Percentiles rank a stretch among this genome's conserved stretches.
Evolutionary conservation across 2,113 vertebrate genomes (phyloP).

Genomic region (Trogon melanurus): DNA sequence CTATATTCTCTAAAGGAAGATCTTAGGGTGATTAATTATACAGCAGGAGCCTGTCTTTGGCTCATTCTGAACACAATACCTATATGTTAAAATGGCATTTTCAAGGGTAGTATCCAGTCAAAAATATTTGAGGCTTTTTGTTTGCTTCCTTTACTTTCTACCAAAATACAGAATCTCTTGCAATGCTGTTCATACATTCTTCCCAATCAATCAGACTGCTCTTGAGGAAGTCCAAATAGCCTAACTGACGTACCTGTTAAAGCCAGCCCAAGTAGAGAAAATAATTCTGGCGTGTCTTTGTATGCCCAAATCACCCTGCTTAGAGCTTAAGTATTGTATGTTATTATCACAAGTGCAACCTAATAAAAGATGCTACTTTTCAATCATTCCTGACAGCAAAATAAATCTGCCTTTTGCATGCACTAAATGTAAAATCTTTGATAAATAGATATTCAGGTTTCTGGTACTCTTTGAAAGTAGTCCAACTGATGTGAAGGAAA

Average conservation of each 20-base stretch:
- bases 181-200: neutral
- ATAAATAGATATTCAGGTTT: neutral
- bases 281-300: fast-evolving
- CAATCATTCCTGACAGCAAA: neutral
- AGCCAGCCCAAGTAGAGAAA: neutral
- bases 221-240: neutral
- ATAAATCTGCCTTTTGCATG: neutral
- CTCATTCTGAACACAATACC: neutral
- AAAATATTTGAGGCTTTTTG: neutral
- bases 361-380: neutral
- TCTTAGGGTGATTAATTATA: neutral
- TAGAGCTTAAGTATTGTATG: neutral
- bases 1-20: neutral
- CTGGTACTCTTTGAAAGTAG: neutral
- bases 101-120: neutral
- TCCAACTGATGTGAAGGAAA: neutral
- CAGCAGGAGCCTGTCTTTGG: neutral
- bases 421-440: neutral
- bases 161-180: neutral
- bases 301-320: neutral
- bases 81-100: neutral
- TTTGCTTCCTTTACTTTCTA: neutral
- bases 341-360: neutral
- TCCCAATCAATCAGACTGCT: neutral
- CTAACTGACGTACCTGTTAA: neutral